These are phyloP conservation scores for Trissoscelio sp. DNA, from an alignment of 2,888 invertebrate genomes.

Conservation along the genomic window DNA sequence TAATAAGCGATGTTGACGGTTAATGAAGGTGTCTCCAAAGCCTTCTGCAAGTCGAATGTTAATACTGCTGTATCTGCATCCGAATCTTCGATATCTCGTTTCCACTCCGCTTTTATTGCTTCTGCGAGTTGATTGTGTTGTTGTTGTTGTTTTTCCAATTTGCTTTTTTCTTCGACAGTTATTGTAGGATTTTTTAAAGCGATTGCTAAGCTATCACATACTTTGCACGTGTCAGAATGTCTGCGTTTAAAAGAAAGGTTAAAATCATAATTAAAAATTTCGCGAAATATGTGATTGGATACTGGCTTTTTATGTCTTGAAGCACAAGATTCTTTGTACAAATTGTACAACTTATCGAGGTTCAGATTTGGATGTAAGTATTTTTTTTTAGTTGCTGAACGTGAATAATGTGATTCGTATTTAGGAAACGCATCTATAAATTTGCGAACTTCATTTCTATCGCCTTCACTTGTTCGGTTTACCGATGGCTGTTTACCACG, in stretches of 20 bases:
- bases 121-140: background rate
- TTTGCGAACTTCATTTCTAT: slow-evolving; percentile 13
- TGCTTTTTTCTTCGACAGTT: background rate
- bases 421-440: slow-evolving; percentile 37
- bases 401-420: slow-evolving; percentile 46
- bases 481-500: slow-evolving; percentile 5
- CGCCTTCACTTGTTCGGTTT: slow-evolving; percentile 8
- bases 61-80: background rate
- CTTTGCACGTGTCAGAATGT: slow-evolving; percentile 43
- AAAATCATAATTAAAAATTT: slow-evolving; percentile 51
- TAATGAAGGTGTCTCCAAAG: slow-evolving; percentile 7
- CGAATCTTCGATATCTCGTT: background rate
- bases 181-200: background rate
- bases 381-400: slow-evolving; percentile 18
- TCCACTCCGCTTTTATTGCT: background rate
- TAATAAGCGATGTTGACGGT: slow-evolving; percentile 17
- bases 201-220: slow-evolving; percentile 8
- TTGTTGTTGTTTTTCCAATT: background rate
- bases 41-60: slow-evolving; percentile 19
- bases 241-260: slow-evolving; percentile 41
- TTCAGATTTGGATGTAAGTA: slow-evolving; percentile 15
- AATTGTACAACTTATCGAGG: slow-evolving; percentile 23
- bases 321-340: slow-evolving; percentile 21
- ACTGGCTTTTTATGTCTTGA: slow-evolving; percentile 12
- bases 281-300: slow-evolving; percentile 20